These are phyloP conservation scores for Trachemys scripta DNA, from an alignment of 2,113 vertebrate genomes.

Conservation along the genomic window DNA sequence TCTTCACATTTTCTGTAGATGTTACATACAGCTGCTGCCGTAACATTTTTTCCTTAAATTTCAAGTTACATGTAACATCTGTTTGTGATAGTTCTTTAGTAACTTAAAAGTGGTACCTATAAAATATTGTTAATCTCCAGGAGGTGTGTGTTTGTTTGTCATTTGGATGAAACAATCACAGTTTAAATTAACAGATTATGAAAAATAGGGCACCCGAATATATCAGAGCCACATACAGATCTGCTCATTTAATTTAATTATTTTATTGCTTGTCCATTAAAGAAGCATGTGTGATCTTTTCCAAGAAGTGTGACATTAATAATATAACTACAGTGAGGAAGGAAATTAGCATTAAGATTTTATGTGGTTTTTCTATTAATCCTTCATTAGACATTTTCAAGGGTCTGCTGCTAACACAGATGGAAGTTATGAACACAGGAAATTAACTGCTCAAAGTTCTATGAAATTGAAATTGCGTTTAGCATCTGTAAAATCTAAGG, in stretches of 20 bases:
- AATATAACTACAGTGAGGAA: constrained; percentile 36
- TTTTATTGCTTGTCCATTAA: constrained; percentile 50
- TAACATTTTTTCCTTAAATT: background rate
- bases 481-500: background rate
- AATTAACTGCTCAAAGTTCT: constrained; percentile 32
- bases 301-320: constrained; percentile 30
- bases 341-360: constrained; percentile 55
- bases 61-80: background rate
- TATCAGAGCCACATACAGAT: background rate
- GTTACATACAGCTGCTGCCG: background rate
- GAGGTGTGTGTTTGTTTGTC: background rate
- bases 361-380: constrained; percentile 51
- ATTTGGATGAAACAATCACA: constrained; percentile 2
- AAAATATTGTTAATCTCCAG: background rate
- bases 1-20: background rate
- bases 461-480: constrained; percentile 3
- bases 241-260: constrained; percentile 72
- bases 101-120: background rate
- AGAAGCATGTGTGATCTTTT: constrained; percentile 20
- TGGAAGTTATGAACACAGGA: background rate
- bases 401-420: background rate
- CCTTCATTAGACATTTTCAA: constrained; percentile 1
- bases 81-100: background rate
- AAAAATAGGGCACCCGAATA: constrained; percentile 37
- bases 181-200: background rate